These are phyloP conservation scores for Ashinkailepas kermadecensis DNA, from an alignment of 2,888 invertebrate genomes.

Conservation along the genomic window DNA sequence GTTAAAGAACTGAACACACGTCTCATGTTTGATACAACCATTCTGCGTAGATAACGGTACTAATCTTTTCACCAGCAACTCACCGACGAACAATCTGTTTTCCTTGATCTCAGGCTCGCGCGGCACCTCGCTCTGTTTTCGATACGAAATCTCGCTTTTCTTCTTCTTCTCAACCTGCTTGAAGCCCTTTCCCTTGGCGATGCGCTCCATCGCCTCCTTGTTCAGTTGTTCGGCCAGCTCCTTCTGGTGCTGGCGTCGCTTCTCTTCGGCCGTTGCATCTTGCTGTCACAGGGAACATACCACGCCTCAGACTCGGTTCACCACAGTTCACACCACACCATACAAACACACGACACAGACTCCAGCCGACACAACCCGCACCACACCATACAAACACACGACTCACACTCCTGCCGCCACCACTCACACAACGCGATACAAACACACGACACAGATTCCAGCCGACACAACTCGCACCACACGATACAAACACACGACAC, in stretches of 20 bases:
- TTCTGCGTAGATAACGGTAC: too few species aligned
- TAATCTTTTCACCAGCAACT: slow-evolving; percentile 40
- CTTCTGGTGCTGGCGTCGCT: slow-evolving; percentile 91
- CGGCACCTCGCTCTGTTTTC: slow-evolving; percentile 84
- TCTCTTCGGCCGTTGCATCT: slow-evolving; percentile 94
- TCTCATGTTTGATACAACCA: too few species aligned
- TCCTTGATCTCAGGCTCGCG: slow-evolving; percentile 86
- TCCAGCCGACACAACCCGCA: background rate
- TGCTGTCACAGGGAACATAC: slow-evolving; percentile 46
- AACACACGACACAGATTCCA: too few species aligned
- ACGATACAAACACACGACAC: too few species aligned
- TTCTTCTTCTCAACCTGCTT: slow-evolving; percentile 81
- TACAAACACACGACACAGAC: background rate
- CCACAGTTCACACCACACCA: too few species aligned
- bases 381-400: background rate
- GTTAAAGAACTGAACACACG: too few species aligned
- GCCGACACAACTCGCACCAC: too few species aligned
- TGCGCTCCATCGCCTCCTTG: slow-evolving; percentile 81
- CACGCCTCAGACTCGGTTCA: too few species aligned
- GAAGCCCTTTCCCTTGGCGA: slow-evolving; percentile 64
- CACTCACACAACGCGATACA: too few species aligned
- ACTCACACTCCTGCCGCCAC: too few species aligned
- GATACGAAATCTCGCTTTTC: slow-evolving; percentile 93
- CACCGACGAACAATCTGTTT: slow-evolving; percentile 87
- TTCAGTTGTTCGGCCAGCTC: slow-evolving; percentile 85